Evolutionary conservation across 2,888 invertebrate genomes (phyloP).

Genomic region (Drosophila diplacantha): DNA sequence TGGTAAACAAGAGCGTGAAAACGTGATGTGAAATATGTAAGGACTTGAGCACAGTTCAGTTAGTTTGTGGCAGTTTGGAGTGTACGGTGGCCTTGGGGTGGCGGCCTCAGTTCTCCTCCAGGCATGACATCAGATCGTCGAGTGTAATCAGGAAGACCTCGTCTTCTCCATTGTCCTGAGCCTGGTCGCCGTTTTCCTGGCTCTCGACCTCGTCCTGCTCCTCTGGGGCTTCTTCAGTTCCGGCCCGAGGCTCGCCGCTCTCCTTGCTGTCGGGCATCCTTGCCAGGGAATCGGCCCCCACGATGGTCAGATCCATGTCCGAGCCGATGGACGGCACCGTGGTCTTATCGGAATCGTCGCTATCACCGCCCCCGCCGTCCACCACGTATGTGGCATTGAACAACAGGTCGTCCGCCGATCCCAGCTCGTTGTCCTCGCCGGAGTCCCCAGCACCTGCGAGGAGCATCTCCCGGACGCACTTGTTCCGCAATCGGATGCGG

Average conservation of each 20-base stretch:
- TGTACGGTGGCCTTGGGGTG: not conserved
- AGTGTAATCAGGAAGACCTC: not conserved
- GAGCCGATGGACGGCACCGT: slow-evolving; percentile 2
- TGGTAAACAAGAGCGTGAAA: not conserved
- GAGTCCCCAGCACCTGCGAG: not conserved
- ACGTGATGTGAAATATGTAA: not conserved
- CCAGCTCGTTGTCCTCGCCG: not conserved
- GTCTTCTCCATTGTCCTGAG: not conserved
- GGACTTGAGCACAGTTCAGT: not conserved
- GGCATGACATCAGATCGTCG: not conserved
- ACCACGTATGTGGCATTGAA: not conserved
- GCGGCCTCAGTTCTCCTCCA: not conserved
- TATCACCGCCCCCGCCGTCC: not conserved
- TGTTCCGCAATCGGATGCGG: not conserved
- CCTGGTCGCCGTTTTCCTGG: not conserved
- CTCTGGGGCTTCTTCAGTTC: not conserved
- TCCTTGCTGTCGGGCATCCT: too few relatives aligned
- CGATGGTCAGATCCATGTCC: slow-evolving; percentile 18
- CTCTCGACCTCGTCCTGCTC: not conserved
- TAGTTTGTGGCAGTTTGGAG: not conserved
- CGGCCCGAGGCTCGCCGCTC: too few relatives aligned
- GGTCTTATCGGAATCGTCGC: slow-evolving; percentile 16
- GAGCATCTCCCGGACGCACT: not conserved
- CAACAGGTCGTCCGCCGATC: not conserved
- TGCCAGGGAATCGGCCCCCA: not conserved